Evolutionary conservation across 1,140 invertebrate genomes (phyloP).

Genomic region (Andrena cerasifolii): DNA sequence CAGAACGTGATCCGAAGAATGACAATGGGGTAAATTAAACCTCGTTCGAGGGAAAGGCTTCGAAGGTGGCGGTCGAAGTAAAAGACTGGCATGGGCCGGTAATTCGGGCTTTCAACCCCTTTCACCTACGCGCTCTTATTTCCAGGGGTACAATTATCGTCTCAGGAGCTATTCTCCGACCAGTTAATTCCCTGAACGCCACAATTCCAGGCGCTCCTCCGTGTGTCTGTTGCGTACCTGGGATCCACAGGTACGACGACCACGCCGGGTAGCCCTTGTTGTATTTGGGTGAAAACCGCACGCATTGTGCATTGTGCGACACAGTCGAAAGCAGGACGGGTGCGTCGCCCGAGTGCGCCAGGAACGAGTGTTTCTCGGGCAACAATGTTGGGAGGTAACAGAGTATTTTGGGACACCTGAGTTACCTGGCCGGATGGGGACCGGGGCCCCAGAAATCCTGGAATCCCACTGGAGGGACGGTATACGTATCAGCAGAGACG

Average conservation of each 20-base stretch:
- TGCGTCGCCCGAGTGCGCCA: not conserved
- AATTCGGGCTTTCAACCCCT: no score
- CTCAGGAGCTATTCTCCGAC: not conserved
- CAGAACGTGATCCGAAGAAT: no score
- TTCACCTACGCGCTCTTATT: no score
- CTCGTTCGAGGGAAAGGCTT: no score
- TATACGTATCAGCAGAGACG: conserved; percentile 30
- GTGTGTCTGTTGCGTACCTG: not conserved
- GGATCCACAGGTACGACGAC: not conserved
- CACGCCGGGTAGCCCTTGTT: not conserved
- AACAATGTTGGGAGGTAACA: conserved; percentile 25
- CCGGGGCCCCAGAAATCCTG: not conserved
- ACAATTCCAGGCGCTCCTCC: not conserved
- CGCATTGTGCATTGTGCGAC: conserved; percentile 24
- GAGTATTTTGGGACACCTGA: conserved; percentile 45
- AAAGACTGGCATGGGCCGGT: no score
- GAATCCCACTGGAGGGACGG: conserved; percentile 18
- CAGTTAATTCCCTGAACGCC: not conserved
- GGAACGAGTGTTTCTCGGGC: conserved; percentile 16
- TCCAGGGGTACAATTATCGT: not conserved
- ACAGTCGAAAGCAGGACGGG: conserved; percentile 10
- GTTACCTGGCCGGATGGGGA: not conserved
- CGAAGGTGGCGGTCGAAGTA: no score
- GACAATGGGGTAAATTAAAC: no score
- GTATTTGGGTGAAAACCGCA: conserved; percentile 48